Conservation (phyloP, 2,888 invertebrate genomes). For the Tuta absoluta region DNA sequence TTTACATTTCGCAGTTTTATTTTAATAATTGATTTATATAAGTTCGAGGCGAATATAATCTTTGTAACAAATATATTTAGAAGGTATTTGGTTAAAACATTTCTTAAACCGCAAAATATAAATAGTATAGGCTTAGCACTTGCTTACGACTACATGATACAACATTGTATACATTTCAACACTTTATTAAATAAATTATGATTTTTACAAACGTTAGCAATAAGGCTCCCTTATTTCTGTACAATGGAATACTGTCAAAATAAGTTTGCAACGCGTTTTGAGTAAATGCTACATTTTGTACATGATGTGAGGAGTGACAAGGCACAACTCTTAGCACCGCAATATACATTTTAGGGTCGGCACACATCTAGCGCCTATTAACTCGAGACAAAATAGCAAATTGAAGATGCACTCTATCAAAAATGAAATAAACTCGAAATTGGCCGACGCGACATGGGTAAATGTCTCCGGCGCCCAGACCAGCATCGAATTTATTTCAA, state of each 20-base stretch:
- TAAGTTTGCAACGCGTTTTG: slow-evolving; percentile 11
- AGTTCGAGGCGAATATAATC: too few species aligned
- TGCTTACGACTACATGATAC: slow-evolving; percentile 30
- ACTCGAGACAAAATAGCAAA: too few species aligned
- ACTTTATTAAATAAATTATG: slow-evolving; percentile 52
- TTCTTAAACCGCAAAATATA: not conserved
- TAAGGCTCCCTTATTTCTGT: slow-evolving; percentile 42
- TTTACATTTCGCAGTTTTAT: not conserved
- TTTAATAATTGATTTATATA: too few species aligned
- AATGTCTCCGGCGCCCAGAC: too few species aligned
- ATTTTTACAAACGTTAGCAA: slow-evolving; percentile 48
- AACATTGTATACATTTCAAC: slow-evolving; percentile 42
- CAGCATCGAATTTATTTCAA: too few species aligned
- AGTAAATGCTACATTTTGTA: slow-evolving; percentile 33
- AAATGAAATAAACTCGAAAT: too few species aligned
- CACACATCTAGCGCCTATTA: not conserved
- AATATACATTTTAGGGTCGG: not conserved
- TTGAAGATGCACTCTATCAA: too few species aligned
- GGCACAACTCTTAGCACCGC: slow-evolving; percentile 35
- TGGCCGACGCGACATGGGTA: too few species aligned
- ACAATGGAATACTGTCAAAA: slow-evolving; percentile 29
- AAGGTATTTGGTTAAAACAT: too few species aligned
- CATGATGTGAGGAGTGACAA: slow-evolving; percentile 29
- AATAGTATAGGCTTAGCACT: not conserved
- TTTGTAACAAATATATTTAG: too few species aligned